Conservation (phyloP, 2,113 vertebrate species). For the Setophaga petechia region DNA sequence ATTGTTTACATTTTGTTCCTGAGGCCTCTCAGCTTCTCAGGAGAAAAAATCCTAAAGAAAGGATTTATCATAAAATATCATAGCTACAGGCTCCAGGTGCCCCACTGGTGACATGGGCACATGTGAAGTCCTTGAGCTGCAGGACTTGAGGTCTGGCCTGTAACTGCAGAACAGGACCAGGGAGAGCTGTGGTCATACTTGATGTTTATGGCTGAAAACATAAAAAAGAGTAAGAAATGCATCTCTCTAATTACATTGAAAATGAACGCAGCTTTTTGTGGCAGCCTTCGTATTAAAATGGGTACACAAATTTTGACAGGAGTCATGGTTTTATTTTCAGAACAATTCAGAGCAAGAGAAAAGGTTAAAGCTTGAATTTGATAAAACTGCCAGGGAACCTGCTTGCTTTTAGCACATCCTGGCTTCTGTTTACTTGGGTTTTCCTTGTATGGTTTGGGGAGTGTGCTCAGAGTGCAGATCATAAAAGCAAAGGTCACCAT, state of each 20-base stretch:
- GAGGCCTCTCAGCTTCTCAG: too few species aligned
- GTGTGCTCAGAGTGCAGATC: neutral
- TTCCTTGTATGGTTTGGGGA: neutral
- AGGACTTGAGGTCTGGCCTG: neutral
- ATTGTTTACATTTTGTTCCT: too few species aligned
- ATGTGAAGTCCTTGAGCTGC: fast-evolving
- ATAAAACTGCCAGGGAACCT: neutral
- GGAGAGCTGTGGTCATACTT: neutral
- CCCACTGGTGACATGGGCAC: fast-evolving
- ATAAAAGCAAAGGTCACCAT: neutral
- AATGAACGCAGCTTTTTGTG: neutral
- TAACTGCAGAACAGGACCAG: neutral
- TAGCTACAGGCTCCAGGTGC: neutral
- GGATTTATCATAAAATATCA: too few species aligned
- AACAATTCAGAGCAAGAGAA: neutral
- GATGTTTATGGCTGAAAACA: neutral
- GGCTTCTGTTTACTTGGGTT: neutral
- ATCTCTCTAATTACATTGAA: neutral
- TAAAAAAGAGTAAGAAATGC: neutral
- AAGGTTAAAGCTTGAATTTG: neutral
- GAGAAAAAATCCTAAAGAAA: too few species aligned
- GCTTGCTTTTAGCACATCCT: neutral
- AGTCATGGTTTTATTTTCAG: neutral
- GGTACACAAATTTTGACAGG: neutral
- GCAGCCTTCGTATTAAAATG: neutral